A percentile compares a stretch with the other conserved stretches of the same genome.
These are phyloP conservation scores for Trilocha varians DNA, from an alignment of 2,888 invertebrate genomes.

Conservation along the genomic window DNA sequence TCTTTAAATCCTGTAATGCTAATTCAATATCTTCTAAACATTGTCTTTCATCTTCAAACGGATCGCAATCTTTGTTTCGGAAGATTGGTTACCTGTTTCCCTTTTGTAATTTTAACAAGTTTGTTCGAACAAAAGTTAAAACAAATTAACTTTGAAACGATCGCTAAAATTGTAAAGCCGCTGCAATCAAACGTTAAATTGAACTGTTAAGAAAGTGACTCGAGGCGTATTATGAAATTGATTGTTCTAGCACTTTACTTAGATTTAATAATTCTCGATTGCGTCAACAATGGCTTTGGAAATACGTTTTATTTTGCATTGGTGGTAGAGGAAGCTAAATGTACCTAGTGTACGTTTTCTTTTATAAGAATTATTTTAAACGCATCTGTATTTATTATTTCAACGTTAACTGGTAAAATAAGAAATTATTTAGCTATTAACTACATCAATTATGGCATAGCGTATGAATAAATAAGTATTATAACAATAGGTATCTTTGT, in stretches of 20 bases:
- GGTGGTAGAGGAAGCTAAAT: no score
- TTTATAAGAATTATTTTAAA: no score
- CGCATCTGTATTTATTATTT: no score
- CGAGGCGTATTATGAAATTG: background rate
- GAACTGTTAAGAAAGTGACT: background rate
- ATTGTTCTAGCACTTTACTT: background rate
- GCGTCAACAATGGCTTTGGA: no score
- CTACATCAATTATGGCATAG: no score
- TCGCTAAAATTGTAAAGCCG: conserved; percentile 13
- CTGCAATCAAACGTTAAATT: background rate
- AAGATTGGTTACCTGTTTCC: conserved; percentile 41
- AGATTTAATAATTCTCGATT: background rate
- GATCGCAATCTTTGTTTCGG: conserved; percentile 38
- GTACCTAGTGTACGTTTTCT: no score
- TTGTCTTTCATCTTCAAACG: conserved; percentile 36
- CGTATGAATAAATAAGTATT: no score
- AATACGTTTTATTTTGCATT: no score
- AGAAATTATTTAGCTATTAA: no score
- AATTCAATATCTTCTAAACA: conserved; percentile 45
- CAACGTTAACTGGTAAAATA: no score
- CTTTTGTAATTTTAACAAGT: conserved; percentile 50
- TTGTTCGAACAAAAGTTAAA: conserved; percentile 34
- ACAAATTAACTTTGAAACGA: conserved; percentile 31
- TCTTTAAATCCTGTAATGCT: conserved; percentile 41
- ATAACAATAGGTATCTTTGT: no score